A percentile compares a stretch with the other conserved stretches of the same genome.
Conservation (phyloP, 2,113 vertebrate genomes). For the Blennius ocellaris region DNA sequence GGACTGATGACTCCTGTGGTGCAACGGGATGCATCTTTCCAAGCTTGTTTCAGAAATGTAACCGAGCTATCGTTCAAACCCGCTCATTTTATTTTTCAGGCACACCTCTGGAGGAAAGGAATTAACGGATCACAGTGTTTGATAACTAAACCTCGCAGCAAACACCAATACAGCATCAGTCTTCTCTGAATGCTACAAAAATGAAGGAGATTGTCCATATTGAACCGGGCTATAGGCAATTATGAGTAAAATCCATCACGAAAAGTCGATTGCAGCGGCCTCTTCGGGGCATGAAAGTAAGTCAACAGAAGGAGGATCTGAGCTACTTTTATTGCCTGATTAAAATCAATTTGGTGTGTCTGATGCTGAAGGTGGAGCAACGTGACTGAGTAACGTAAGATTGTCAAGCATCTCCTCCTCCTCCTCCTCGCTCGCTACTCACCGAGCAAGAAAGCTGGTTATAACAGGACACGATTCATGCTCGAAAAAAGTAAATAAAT, state of each 20-base stretch:
- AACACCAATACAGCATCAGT: conserved; percentile 45
- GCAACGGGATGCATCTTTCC: neutral
- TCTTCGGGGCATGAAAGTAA: conserved; percentile 74
- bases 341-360: conserved; percentile 78
- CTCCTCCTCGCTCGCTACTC: conserved; percentile 13
- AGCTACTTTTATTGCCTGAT: conserved; percentile 72
- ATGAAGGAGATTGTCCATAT: conserved; percentile 60
- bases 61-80: neutral
- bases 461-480: conserved; percentile 46
- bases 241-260: conserved; percentile 70
- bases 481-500: neutral
- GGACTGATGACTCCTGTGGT: neutral
- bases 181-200: conserved; percentile 46
- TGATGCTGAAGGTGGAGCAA: conserved; percentile 54
- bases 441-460: neutral
- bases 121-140: conserved; percentile 48
- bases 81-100: neutral
- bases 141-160: conserved; percentile 50
- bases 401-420: conserved; percentile 40
- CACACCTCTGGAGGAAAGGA: conserved; percentile 8
- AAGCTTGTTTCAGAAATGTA: neutral
- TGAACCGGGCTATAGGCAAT: conserved; percentile 60
- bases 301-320: conserved; percentile 70
- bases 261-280: conserved; percentile 67
- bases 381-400: conserved; percentile 39